Evolutionary conservation across 2,797 vertebrate species (phyloP).

Genomic region (Lophotriccus pileatus): DNA sequence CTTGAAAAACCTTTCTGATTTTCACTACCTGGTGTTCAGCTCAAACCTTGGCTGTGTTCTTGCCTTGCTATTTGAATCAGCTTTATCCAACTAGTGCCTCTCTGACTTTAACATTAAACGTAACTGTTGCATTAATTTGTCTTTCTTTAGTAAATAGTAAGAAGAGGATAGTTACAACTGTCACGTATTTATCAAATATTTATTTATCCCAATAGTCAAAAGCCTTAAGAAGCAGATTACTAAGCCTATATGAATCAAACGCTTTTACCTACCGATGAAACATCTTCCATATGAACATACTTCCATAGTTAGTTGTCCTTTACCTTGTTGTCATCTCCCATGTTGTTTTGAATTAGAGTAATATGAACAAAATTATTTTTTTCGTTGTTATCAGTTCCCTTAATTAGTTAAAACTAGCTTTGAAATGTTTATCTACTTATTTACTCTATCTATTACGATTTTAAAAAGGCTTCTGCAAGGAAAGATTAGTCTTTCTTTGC

Average conservation of each 20-base stretch:
- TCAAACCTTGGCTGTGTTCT: background rate
- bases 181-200: background rate
- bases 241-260: background rate
- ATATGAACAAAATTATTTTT: background rate
- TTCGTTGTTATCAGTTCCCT: background rate
- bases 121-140: background rate
- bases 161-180: background rate
- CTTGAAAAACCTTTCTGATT: background rate
- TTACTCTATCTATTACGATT: background rate
- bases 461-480: background rate
- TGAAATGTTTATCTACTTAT: background rate
- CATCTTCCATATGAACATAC: background rate
- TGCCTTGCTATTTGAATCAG: fast-evolving
- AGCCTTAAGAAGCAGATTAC: background rate
- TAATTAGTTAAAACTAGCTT: background rate
- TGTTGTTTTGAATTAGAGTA: background rate
- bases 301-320: background rate
- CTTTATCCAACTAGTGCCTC: background rate
- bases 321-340: background rate
- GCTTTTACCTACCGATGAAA: background rate
- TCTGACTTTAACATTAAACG: background rate
- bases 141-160: background rate
- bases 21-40: background rate
- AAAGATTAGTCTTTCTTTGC: background rate
- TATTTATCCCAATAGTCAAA: background rate